Percentiles rank a stretch among this genome's conserved stretches.
Evolutionary conservation across 2,113 vertebrate genomes (phyloP).

Genomic region (Paratilapia polleni): DNA sequence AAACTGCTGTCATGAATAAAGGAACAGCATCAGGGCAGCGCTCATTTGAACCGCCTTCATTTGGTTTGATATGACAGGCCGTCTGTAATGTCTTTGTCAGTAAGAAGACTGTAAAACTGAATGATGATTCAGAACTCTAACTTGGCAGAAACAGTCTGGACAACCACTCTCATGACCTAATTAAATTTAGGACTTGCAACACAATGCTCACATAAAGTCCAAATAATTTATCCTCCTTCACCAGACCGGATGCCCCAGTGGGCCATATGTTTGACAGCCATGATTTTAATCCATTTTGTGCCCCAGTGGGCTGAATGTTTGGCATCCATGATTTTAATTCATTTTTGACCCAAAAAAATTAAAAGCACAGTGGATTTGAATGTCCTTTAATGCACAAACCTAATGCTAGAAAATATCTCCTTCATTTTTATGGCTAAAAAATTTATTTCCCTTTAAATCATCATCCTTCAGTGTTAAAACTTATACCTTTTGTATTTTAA

Average conservation of each 20-base stretch:
- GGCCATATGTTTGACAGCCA: neutral
- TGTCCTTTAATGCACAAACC: neutral
- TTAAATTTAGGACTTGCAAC: neutral
- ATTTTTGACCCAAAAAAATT: neutral
- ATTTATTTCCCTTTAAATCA: neutral
- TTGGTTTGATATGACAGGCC: neutral
- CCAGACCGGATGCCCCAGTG: neutral
- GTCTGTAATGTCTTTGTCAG: neutral
- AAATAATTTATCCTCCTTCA: neutral
- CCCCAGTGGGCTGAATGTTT: neutral
- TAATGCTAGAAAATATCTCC: neutral
- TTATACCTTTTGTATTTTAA: too few relatives aligned
- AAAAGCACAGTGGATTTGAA: neutral
- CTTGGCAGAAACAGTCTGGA: neutral
- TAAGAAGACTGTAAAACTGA: neutral
- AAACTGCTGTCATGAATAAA: neutral
- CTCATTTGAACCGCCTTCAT: neutral
- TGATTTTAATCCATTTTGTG: neutral
- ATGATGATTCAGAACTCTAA: neutral
- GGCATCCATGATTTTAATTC: neutral
- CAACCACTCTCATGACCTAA: neutral
- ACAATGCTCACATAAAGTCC: neutral
- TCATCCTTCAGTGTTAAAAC: too few relatives aligned
- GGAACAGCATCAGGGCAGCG: neutral
- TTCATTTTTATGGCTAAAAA: neutral